phyloP scores from a whole-genome alignment of 2,888 invertebrate species.

The Muschampia plurimacula region DNA sequence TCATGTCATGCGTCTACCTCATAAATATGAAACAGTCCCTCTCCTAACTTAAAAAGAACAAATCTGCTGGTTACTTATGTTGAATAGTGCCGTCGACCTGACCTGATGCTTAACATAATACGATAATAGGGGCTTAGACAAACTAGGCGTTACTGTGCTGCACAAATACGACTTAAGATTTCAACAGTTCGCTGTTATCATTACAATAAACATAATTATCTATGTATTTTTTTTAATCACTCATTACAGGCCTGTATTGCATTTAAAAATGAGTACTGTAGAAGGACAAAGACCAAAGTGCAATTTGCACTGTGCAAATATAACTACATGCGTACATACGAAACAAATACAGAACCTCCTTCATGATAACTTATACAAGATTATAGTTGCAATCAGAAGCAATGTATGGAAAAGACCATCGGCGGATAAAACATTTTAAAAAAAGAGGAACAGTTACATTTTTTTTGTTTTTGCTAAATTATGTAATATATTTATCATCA shows the following conservation, averaged over 20 bases:
- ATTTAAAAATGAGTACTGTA: not conserved
- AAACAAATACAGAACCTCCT: too few species aligned
- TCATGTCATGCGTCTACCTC: not conserved
- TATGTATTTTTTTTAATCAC: not conserved
- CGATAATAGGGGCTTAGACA: constrained; percentile 25
- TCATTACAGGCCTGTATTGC: not conserved
- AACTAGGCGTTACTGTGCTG: constrained; percentile 16
- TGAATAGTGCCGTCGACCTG: constrained; percentile 14
- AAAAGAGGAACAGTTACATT: too few species aligned
- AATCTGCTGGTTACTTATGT: not conserved
- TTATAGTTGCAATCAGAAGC: too few species aligned
- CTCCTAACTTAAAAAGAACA: constrained; percentile 14
- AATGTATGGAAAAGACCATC: too few species aligned
- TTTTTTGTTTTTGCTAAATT: too few species aligned
- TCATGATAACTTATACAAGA: too few species aligned
- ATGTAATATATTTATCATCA: too few species aligned
- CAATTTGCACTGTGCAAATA: too few species aligned
- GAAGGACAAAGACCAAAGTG: too few species aligned
- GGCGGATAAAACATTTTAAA: too few species aligned
- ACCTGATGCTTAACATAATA: constrained; percentile 26
- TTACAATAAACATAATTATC: not conserved
- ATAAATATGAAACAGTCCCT: constrained; percentile 23
- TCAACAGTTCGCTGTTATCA: constrained; percentile 21
- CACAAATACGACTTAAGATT: constrained; percentile 26
- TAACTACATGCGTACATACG: too few species aligned